These are phyloP conservation scores for Brachionus rubens DNA, from an alignment of 1,140 invertebrate species.

Conservation along the genomic window DNA sequence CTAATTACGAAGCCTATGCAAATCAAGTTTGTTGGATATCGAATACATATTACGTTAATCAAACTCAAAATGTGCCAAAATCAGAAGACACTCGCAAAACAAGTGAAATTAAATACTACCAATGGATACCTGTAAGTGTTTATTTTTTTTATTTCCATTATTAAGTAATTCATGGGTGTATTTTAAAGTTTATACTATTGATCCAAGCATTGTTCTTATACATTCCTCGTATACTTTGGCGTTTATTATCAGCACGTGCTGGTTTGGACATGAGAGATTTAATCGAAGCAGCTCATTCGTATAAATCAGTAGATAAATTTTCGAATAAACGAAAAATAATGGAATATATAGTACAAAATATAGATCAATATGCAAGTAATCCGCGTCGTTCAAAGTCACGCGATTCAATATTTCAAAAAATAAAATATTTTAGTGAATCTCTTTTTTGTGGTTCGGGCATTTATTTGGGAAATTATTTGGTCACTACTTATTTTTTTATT, in stretches of 20 bases:
- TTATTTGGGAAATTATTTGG: slow-evolving; percentile 41
- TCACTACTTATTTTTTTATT: slow-evolving; percentile 44
- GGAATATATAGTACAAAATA: slow-evolving; percentile 44
- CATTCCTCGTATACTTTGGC: slow-evolving; percentile 58
- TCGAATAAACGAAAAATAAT: slow-evolving; percentile 41
- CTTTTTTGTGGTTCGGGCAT: slow-evolving; percentile 38
- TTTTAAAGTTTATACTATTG: slow-evolving; percentile 53
- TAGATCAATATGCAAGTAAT: slow-evolving; percentile 42
- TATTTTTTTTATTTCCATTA: too few species aligned
- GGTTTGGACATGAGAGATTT: slow-evolving; percentile 39
- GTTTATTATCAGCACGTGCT: slow-evolving; percentile 49
- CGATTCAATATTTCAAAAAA: slow-evolving; percentile 43
- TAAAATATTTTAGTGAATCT: slow-evolving; percentile 43
- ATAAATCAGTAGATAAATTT: slow-evolving; percentile 46
- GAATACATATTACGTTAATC: slow-evolving; percentile 48
- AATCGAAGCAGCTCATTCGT: slow-evolving; percentile 41
- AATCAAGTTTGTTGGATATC: slow-evolving; percentile 55
- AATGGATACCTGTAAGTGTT: slow-evolving; percentile 59
- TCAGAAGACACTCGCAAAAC: slow-evolving; percentile 26
- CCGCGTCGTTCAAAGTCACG: slow-evolving; percentile 33
- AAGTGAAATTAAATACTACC: slow-evolving; percentile 57
- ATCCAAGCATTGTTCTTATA: slow-evolving; percentile 60
- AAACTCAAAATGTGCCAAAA: slow-evolving; percentile 21
- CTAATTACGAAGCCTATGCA: slow-evolving; percentile 45
- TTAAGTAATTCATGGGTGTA: too few species aligned